Percentiles rank a stretch among this genome's conserved stretches.
Evolutionary conservation across 2,113 vertebrate genomes (phyloP).

Genomic region (Phoenicopterus ruber): DNA sequence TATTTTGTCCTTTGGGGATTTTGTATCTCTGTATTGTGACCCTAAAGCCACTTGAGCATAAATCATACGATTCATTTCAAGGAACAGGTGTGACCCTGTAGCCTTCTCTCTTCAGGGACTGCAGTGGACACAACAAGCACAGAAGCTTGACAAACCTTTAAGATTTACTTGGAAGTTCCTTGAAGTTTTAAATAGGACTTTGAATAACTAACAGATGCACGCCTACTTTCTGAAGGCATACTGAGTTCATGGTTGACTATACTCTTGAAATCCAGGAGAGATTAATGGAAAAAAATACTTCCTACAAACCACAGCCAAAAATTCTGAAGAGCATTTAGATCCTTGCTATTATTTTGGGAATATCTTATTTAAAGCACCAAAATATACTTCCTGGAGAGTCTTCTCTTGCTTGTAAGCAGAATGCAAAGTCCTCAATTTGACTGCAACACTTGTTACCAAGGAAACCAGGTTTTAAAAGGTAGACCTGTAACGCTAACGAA

Average conservation of each 20-base stretch:
- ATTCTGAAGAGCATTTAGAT: not conserved
- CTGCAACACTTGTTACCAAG: not conserved
- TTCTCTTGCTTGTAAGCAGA: not conserved
- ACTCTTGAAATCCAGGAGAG: not conserved
- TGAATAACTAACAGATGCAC: not conserved
- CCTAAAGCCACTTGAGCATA: constrained; percentile 27
- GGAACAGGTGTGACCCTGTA: constrained; percentile 68
- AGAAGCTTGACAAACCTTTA: not conserved
- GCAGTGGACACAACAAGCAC: not conserved
- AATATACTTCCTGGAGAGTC: not conserved
- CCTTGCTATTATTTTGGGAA: not conserved
- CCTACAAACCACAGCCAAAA: not conserved
- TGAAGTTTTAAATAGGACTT: not conserved
- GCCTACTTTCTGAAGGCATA: not conserved
- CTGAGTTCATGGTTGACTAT: not conserved
- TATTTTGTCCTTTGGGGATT: not conserved
- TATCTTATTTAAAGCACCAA: not conserved
- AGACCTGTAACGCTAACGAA: not conserved
- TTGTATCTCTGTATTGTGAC: constrained; percentile 17
- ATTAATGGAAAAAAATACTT: not conserved
- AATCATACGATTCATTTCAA: constrained; percentile 13
- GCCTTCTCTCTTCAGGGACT: not conserved
- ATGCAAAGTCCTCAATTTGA: not conserved
- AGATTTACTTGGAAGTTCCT: not conserved
- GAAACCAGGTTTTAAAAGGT: not conserved